Conservation (phyloP, 2,888 invertebrate species). For the Gasteruption jaculator region DNA sequence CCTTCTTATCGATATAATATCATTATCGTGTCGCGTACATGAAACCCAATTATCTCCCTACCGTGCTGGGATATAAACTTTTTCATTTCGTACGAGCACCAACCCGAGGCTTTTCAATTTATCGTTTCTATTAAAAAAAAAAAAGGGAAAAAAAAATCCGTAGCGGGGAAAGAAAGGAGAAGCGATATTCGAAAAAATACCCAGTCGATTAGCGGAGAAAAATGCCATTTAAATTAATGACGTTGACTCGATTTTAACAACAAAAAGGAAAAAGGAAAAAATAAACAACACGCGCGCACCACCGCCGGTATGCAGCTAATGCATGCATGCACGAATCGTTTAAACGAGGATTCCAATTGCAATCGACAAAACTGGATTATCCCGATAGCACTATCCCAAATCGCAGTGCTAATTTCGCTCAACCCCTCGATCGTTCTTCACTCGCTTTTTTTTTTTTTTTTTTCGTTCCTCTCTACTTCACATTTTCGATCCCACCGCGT, state of each 20-base stretch:
- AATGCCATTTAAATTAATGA: not conserved
- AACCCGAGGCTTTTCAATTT: too few species aligned
- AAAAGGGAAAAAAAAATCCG: slow-evolving; percentile 2
- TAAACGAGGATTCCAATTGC: slow-evolving; percentile 23
- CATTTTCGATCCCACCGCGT: slow-evolving; percentile 14
- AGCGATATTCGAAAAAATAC: too few species aligned
- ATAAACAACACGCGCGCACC: too few species aligned
- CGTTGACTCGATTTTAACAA: not conserved
- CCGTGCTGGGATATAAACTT: slow-evolving; percentile 30
- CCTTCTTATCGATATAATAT: slow-evolving; percentile 40
- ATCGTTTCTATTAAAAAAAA: slow-evolving; percentile 18
- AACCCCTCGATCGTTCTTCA: slow-evolving; percentile 16
- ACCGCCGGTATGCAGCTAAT: too few species aligned
- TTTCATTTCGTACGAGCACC: too few species aligned
- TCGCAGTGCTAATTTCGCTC: slow-evolving; percentile 28
- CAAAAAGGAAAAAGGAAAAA: not conserved
- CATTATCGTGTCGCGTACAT: slow-evolving; percentile 32
- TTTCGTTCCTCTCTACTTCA: slow-evolving; percentile 27
- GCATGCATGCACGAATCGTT: too few species aligned
- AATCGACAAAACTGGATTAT: slow-evolving; percentile 30
- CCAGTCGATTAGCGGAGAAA: not conserved
- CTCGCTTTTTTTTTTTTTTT: slow-evolving; percentile 17
- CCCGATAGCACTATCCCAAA: slow-evolving; percentile 25
- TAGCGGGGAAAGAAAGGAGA: slow-evolving; percentile 2
- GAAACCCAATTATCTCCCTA: slow-evolving; percentile 38